Evolutionary conservation across 35 echinoderm and acorn worm species (phyloP).

Genomic region (Eucidaris tribuloides): DNA sequence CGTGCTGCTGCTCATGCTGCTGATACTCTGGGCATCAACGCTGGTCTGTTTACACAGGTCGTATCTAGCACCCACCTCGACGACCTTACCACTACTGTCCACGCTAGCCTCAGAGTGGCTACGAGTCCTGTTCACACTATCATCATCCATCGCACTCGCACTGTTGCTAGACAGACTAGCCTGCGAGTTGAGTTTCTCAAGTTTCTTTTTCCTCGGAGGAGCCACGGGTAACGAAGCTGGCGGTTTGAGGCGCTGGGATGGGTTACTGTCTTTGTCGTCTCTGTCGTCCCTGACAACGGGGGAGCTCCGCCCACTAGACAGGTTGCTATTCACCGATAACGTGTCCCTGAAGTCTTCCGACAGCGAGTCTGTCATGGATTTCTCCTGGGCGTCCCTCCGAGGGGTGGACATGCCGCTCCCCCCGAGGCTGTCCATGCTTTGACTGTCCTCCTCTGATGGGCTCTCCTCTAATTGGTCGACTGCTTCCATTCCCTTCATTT

Average conservation of each 20-base stretch:
- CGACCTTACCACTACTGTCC: background rate
- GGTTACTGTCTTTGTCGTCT: conserved; percentile 15
- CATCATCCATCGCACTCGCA: background rate
- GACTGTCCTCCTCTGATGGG: conserved; percentile 86
- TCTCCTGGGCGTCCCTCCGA: conserved; percentile 5
- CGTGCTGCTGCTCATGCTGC: conserved; percentile 49
- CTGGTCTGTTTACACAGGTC: background rate
- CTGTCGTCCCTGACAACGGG: background rate
- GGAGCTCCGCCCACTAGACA: conserved; percentile 2
- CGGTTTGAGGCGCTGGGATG: conserved; percentile 4
- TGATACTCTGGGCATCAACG: conserved; percentile 12
- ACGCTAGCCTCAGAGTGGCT: background rate
- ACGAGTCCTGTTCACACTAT: background rate
- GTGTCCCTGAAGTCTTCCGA: conserved; percentile 33
- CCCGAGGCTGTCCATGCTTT: conserved; percentile 65
- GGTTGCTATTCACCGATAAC: conserved; percentile 13
- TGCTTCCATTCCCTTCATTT: conserved; percentile 11
- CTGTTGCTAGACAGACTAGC: conserved; percentile 2
- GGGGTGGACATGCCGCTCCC: conserved; percentile 46
- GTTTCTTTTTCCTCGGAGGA: background rate
- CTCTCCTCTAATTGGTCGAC: conserved; percentile 59
- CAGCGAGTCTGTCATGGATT: conserved; percentile 44
- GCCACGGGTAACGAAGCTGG: background rate
- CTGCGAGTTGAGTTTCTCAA: background rate
- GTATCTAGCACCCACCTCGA: background rate